Base-by-base conservation (phyloP, 2,113 vertebrate genomes). In the Peromyscus leucopus region DNA sequence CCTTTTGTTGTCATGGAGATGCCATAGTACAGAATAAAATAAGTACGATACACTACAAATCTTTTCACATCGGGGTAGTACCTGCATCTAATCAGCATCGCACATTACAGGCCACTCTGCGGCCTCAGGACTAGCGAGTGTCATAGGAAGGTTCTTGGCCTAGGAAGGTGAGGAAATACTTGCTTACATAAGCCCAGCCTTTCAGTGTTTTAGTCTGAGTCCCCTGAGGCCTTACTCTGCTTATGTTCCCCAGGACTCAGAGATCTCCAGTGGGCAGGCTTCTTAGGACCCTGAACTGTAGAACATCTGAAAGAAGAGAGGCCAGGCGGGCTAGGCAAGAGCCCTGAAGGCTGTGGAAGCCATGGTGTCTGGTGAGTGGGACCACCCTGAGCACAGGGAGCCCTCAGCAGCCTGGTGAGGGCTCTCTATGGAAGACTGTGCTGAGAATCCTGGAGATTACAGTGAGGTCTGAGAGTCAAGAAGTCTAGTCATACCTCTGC, bases 401-500 rank as follows among this genome's bases (percentile, higher is more conserved):
- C 11, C n/a, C 24, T 19, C 59, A n/a, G 51, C 19, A 80, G 78
- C 15, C 21, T 36, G 22, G 26, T 8, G 11, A 71, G 22, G 63
- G 76, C 26, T 57, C 39, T 1, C 16, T 3, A 5, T 5, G 0
- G 1, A 63, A 95, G 94, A 55, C 2, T 1, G 42, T 19, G 5
- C 36, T 28, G 31, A 84, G 16, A 28, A 84, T 36, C 12, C 10
- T 10, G 6, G 28, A 76, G 63, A 21, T 11, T 39, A 36, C 2
- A 39, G 0, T 89, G 8, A 21, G 48, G 22, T 71, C 10, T 65
- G 36, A 36, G 74, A 3, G 9, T 1, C 1, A 1, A 55, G 57
- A 26, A 61, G 42, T 57, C 8, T 9, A 0, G 55, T 16, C 15
- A 39, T 0, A 8, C 28, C 6, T 1, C 11, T 61, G 59, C 5